These are phyloP conservation scores for Callipepla californica DNA, from an alignment of 2,113 vertebrate species.

Conservation along the genomic window DNA sequence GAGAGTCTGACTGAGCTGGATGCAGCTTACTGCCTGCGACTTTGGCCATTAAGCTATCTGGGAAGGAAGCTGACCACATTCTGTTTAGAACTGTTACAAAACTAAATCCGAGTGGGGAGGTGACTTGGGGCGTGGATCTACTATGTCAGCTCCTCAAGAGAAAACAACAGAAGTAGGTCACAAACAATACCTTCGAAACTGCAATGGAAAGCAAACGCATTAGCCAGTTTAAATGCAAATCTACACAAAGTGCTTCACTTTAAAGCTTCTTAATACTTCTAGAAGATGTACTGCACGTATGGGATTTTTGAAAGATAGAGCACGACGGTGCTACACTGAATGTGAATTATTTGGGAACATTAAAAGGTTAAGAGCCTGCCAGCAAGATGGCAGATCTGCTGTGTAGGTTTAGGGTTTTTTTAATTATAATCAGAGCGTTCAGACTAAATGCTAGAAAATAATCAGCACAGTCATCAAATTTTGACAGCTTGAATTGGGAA, in stretches of 20 bases:
- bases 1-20: background rate
- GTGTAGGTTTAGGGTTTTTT: background rate
- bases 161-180: background rate
- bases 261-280: background rate
- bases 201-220: background rate
- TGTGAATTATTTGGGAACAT: background rate
- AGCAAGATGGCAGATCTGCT: background rate
- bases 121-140: background rate
- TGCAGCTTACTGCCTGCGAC: background rate
- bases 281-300: background rate
- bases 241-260: background rate
- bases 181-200: background rate
- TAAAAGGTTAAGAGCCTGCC: background rate
- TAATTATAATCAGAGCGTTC: background rate
- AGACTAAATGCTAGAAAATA: conserved; percentile 33
- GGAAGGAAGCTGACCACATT: background rate
- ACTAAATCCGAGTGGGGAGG: background rate
- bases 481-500: conserved; percentile 26
- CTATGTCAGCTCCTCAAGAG: background rate
- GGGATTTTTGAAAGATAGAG: background rate
- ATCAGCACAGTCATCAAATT: conserved; percentile 34
- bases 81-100: background rate
- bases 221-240: background rate
- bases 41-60: background rate
- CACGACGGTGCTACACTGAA: background rate